These are phyloP conservation scores for Poeciliopsis retropinna DNA, from an alignment of 2,113 vertebrate genomes.

Conservation along the genomic window DNA sequence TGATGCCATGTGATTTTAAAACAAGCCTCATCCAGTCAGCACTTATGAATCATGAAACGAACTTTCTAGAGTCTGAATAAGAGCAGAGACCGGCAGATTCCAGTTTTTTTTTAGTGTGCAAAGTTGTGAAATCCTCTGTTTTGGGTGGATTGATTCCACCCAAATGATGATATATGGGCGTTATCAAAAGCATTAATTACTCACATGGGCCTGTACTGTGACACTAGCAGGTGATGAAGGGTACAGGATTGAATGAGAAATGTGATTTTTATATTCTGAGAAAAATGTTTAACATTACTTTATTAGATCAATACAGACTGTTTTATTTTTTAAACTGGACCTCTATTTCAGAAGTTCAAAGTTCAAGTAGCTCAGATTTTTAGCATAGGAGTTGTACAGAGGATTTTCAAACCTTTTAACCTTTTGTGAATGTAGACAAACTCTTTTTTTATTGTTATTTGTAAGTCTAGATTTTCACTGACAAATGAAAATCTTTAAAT, in stretches of 20 bases:
- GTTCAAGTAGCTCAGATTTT: not conserved
- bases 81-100: not conserved
- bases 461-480: too few relatives aligned
- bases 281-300: not conserved
- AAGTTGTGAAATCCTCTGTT: constrained; percentile 1
- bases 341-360: not conserved
- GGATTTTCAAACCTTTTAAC: too few relatives aligned
- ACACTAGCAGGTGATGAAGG: not conserved
- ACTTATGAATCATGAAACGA: not conserved
- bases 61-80: not conserved
- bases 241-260: not conserved
- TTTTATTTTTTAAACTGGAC: not conserved
- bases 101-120: not conserved
- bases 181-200: not conserved
- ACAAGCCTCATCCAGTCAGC: not conserved
- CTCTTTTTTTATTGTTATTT: too few relatives aligned
- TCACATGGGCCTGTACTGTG: not conserved
- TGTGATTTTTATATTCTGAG: not conserved
- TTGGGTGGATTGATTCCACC: not conserved
- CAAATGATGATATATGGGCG: not conserved
- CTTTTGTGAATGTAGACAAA: too few relatives aligned
- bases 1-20: not conserved
- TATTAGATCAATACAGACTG: not conserved
- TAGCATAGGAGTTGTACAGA: too few relatives aligned
- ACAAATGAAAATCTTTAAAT: too few relatives aligned